Percentiles rank a stretch among this genome's conserved stretches.
Conservation (phyloP, 2,888 invertebrate species). For the Leptura quadrifasciata region DNA sequence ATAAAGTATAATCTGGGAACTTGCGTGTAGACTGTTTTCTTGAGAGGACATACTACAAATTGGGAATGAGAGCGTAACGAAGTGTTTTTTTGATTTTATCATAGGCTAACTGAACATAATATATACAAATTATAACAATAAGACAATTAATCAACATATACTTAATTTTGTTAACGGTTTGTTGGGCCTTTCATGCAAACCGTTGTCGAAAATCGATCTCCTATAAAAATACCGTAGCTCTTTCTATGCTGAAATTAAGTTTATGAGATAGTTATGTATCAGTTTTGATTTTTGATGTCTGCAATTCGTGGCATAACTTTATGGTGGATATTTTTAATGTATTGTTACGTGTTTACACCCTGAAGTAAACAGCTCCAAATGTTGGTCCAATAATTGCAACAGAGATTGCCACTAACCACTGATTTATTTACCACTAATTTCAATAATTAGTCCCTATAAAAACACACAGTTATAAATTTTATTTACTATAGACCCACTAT, state of each 20-base stretch:
- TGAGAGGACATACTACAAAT: not conserved
- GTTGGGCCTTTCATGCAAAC: conserved; percentile 11
- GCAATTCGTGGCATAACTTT: no score
- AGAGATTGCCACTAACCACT: no score
- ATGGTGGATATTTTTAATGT: no score
- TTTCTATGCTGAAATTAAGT: not conserved
- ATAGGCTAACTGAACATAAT: not conserved
- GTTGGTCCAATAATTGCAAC: no score
- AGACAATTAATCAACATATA: conserved; percentile 28
- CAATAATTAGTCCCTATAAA: no score
- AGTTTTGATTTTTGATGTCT: no score
- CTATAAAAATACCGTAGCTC: not conserved
- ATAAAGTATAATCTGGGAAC: not conserved
- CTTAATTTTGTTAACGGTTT: conserved; percentile 9
- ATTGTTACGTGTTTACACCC: no score
- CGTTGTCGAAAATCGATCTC: not conserved
- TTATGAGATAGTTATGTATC: not conserved
- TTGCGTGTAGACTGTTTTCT: conserved; percentile 6
- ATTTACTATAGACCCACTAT: no score
- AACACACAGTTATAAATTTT: no score
- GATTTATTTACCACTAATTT: no score
- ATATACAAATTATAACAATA: conserved; percentile 24
- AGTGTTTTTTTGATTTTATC: conserved; percentile 28
- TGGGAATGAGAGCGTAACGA: conserved; percentile 20
- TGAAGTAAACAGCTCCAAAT: no score